Evolutionary conservation across 1,140 invertebrate genomes (phyloP).

Genomic region (Vollenhovia emeryi): DNA sequence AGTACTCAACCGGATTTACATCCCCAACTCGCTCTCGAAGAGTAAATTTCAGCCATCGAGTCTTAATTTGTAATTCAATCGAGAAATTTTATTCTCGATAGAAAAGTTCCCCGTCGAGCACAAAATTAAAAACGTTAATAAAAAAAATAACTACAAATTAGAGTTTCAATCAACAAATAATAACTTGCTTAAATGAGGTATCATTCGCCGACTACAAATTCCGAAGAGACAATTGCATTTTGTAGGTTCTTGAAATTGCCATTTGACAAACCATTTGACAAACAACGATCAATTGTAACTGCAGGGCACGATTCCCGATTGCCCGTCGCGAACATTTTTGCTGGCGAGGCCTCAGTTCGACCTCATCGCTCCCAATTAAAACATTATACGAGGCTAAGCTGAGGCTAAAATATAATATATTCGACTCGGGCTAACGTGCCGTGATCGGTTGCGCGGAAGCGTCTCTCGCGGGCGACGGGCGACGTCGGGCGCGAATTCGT

Average conservation of each 20-base stretch:
- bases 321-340: not conserved
- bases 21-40: not conserved
- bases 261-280: no score
- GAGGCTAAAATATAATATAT: no score
- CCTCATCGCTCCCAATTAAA: no score
- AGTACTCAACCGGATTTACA: not conserved
- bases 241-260: not conserved
- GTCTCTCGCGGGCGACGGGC: not conserved
- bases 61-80: not conserved
- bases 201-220: not conserved
- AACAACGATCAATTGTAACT: not conserved
- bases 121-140: not conserved
- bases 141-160: not conserved
- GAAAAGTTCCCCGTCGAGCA: not conserved
- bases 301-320: not conserved
- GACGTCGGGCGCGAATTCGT: constrained; percentile 23
- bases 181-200: not conserved
- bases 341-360: no score
- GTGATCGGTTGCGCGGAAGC: not conserved
- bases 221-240: not conserved
- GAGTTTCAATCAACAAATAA: not conserved
- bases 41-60: not conserved
- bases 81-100: not conserved
- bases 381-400: no score
- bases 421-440: no score